Percentiles rank a stretch among this genome's conserved stretches.
These are phyloP conservation scores for Linnaemya vulpina DNA, from an alignment of 2,888 invertebrate species.

Conservation along the genomic window DNA sequence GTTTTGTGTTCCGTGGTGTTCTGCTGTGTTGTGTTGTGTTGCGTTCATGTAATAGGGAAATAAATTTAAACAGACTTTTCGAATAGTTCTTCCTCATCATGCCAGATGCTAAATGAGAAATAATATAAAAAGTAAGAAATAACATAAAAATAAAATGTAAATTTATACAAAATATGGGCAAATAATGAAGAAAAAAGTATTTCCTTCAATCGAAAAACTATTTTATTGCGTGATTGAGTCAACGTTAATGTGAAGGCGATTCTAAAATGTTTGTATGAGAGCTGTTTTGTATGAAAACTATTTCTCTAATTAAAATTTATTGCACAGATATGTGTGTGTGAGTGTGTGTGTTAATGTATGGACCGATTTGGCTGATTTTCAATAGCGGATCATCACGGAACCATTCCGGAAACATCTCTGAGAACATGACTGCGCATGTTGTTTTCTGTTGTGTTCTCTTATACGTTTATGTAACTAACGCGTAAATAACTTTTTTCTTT, in stretches of 20 bases:
- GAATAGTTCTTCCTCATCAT: slow-evolving; percentile 58
- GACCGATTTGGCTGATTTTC: too few species aligned
- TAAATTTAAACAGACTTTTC: slow-evolving; percentile 59
- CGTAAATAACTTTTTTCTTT: too few species aligned
- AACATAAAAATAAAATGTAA: slow-evolving; percentile 35
- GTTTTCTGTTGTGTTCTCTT: too few species aligned
- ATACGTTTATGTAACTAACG: too few species aligned
- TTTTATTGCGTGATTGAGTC: slow-evolving; percentile 1
- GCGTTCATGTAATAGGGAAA: slow-evolving; percentile 66
- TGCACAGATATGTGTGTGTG: too few species aligned
- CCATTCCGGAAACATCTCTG: too few species aligned
- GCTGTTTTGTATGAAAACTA: not conserved
- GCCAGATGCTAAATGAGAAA: slow-evolving; percentile 55
- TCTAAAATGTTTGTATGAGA: not conserved
- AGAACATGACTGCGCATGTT: too few species aligned
- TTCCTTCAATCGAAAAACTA: slow-evolving; percentile 6
- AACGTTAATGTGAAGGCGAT: not conserved
- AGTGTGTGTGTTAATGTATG: too few species aligned
- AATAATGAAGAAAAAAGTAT: not conserved
- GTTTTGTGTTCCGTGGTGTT: slow-evolving; percentile 27
- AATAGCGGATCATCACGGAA: too few species aligned
- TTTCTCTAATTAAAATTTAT: not conserved
- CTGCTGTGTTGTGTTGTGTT: slow-evolving; percentile 16
- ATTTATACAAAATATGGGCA: slow-evolving; percentile 9
- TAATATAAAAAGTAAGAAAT: too few species aligned